Evolutionary conservation across 2,888 invertebrate species (phyloP).

Genomic region (Sturmia bella): DNA sequence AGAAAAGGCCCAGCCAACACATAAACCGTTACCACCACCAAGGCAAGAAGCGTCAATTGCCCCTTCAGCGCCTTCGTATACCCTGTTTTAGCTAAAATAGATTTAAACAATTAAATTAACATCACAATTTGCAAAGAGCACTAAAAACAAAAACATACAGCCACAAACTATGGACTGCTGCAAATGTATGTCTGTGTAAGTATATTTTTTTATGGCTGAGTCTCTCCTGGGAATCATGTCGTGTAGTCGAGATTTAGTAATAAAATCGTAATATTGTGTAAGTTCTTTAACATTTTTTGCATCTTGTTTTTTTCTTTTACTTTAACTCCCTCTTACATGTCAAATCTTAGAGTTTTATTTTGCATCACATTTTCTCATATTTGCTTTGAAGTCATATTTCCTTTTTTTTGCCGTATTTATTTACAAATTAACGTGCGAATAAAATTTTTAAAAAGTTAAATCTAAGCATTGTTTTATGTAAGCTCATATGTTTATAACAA

Average conservation of each 20-base stretch:
- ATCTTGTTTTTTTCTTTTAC: constrained; percentile 14
- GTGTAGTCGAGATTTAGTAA: constrained; percentile 64
- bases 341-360: constrained; percentile 22
- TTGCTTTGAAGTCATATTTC: constrained; percentile 16
- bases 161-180: background rate
- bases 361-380: constrained; percentile 35
- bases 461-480: background rate
- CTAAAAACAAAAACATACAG: background rate
- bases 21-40: constrained; percentile 20
- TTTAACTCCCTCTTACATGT: constrained; percentile 54
- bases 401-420: constrained; percentile 3
- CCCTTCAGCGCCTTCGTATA: background rate
- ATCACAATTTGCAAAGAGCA: constrained; percentile 48
- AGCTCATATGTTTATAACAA: background rate
- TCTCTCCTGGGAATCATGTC: constrained; percentile 68
- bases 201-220: background rate
- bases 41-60: background rate
- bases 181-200: constrained; percentile 28
- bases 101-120: constrained; percentile 54
- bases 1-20: constrained; percentile 33
- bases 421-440: constrained; percentile 46
- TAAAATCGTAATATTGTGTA: constrained; percentile 68
- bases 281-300: constrained; percentile 46
- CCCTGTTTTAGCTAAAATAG: background rate
- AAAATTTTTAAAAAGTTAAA: constrained; percentile 4